Evolutionary conservation across 1,140 invertebrate genomes (phyloP).

Genomic region (Caenorhabditis tropicalis): DNA sequence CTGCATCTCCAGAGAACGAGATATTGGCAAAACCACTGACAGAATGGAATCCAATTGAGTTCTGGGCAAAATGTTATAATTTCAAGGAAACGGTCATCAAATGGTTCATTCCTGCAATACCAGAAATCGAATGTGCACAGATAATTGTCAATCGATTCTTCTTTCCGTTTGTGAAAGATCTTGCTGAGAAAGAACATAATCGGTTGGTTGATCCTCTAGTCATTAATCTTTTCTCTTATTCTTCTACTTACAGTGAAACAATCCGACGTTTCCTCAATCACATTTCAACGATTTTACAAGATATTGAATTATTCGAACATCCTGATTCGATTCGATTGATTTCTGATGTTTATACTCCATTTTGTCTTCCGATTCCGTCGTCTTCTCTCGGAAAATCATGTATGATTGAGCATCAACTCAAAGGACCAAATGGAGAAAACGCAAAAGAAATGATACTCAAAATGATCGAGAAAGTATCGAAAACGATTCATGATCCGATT

Average conservation of each 20-base stretch:
- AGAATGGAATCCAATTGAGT: neutral
- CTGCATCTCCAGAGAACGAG: neutral
- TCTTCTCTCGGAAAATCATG: neutral
- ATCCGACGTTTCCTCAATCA: neutral
- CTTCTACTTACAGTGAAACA: neutral
- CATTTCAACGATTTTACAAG: neutral
- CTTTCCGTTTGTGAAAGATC: neutral
- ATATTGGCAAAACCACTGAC: neutral
- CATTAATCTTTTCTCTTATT: too few relatives aligned
- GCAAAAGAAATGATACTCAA: neutral
- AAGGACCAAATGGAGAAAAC: conserved; percentile 6
- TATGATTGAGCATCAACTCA: neutral
- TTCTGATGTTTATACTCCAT: neutral
- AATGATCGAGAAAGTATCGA: neutral
- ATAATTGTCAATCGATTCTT: neutral
- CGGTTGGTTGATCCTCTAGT: neutral
- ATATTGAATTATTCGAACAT: neutral
- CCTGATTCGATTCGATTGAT: neutral
- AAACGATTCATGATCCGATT: neutral
- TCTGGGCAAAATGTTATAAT: neutral
- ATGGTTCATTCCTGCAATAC: neutral
- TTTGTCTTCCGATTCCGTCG: neutral
- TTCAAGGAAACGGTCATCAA: neutral
- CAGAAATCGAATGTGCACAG: neutral
- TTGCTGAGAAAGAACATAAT: neutral